Conservation (phyloP, 2,113 vertebrate genomes). For the Genyomyrus donnyi region DNA sequence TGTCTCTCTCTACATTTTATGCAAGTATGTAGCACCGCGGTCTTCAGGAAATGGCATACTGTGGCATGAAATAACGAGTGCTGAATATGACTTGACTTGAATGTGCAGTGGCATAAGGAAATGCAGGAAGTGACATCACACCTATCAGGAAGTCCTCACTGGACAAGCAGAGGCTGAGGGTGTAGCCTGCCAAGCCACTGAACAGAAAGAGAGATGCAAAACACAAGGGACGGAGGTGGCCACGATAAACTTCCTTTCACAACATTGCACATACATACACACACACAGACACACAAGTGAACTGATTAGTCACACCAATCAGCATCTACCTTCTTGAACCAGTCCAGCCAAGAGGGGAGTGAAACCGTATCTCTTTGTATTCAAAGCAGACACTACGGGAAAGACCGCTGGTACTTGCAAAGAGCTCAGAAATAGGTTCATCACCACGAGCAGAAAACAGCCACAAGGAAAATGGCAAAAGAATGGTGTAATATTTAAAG, state of each 20-base stretch:
- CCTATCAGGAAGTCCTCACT: neutral
- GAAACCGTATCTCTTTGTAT: neutral
- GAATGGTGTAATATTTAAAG: neutral
- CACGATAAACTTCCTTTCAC: neutral
- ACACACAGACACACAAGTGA: neutral
- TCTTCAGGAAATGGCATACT: neutral
- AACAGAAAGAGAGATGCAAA: neutral
- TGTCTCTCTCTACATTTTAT: neutral
- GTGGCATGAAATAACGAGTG: no score
- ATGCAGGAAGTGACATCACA: neutral
- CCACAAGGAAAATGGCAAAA: neutral
- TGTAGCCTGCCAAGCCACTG: neutral
- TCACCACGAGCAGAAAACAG: neutral
- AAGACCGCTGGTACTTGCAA: neutral
- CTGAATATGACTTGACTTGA: neutral
- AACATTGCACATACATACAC: neutral
- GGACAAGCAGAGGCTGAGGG: neutral
- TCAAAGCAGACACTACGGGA: neutral
- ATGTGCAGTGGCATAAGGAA: neutral
- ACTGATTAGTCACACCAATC: neutral
- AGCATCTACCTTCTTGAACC: neutral
- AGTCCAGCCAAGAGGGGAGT: neutral
- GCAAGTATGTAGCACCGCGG: neutral
- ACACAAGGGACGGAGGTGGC: neutral
- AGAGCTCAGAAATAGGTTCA: neutral